Percentiles rank a stretch among this genome's conserved stretches.
Evolutionary conservation across 1,140 invertebrate species (phyloP).

Genomic region (Ditylenchus dipsaci): DNA sequence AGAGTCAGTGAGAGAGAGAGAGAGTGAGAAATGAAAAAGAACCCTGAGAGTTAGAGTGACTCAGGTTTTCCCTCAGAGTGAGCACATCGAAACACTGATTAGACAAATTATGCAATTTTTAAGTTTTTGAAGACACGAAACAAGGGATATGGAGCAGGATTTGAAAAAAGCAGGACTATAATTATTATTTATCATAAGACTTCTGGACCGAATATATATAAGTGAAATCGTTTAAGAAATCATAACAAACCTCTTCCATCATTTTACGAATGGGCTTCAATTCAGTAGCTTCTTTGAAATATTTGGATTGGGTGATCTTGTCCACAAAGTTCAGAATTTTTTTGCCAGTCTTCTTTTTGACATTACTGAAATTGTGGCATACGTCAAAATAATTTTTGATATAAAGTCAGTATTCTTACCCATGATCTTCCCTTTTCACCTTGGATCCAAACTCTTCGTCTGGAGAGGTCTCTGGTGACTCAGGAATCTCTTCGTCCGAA

Average conservation of each 20-base stretch:
- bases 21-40: too few relatives aligned
- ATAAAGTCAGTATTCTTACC: constrained; percentile 19
- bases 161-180: too few relatives aligned
- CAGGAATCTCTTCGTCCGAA: constrained; percentile 54
- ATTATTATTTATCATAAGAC: too few relatives aligned
- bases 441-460: constrained; percentile 55
- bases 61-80: too few relatives aligned
- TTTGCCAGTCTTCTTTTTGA: constrained; percentile 39
- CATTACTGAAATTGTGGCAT: neutral
- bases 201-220: too few relatives aligned
- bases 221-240: too few relatives aligned
- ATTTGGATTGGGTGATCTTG: constrained; percentile 79
- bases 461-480: constrained; percentile 52
- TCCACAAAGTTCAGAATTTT: constrained; percentile 69
- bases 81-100: too few relatives aligned
- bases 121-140: too few relatives aligned
- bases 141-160: too few relatives aligned
- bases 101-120: too few relatives aligned
- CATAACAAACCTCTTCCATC: constrained; percentile 63
- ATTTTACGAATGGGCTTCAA: constrained; percentile 62
- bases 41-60: too few relatives aligned
- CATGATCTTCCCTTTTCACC: constrained; percentile 35
- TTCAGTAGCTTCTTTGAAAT: constrained; percentile 74
- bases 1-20: too few relatives aligned
- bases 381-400: neutral